Evolutionary conservation across 1,140 invertebrate species (phyloP), one percentile per base, ranked within the genome.

Genomic region (Zaprionus gabonicus): DNA sequence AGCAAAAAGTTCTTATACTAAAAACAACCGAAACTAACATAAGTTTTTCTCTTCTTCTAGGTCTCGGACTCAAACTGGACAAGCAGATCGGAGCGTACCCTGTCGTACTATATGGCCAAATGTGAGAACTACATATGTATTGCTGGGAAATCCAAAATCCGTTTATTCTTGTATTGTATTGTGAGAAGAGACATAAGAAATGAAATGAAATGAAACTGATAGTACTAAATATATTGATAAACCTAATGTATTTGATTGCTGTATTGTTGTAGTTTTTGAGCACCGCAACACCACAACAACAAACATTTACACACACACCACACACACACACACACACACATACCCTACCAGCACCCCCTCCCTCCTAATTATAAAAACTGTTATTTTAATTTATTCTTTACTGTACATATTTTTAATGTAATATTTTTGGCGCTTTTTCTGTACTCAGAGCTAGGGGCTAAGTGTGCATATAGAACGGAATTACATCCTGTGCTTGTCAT

Each of bases 211-310:
- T 74, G 53, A 79, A 75, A 73, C 55, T 27, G 27, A 71, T 75
- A 72, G 64, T 70, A 67, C 60, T 66, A 75, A 78, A 88, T 84
- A 84, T 84, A 76, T 60, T 65, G 63, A 81, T 79, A 84, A 80
- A 88, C 63, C 55, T 82, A 87, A 46, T 84, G 79, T 85, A 82
- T 76, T 84, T 78, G 46, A 87, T 88, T 88, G 74, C 81, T 87
- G 84, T 88, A 84, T 81, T 88, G 85, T 88, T 90, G 78, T 87
- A 87, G 83, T 84, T 78, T 63, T 82, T 77, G 68, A 71, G 73
- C 62, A 72, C 65, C 72, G 53, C 64, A 80, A 17, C 49, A 74
- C 66, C 68, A 34, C 51, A 74, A 55, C 23, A 41, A 56, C 36
- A 66, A 69, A 51, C 20, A 72, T 60, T 55, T 2, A 31, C 28